Evolutionary conservation across 2,888 invertebrate genomes (phyloP), one percentile per base, ranked within the genome.

Genomic region (Coecobrya sp.): DNA sequence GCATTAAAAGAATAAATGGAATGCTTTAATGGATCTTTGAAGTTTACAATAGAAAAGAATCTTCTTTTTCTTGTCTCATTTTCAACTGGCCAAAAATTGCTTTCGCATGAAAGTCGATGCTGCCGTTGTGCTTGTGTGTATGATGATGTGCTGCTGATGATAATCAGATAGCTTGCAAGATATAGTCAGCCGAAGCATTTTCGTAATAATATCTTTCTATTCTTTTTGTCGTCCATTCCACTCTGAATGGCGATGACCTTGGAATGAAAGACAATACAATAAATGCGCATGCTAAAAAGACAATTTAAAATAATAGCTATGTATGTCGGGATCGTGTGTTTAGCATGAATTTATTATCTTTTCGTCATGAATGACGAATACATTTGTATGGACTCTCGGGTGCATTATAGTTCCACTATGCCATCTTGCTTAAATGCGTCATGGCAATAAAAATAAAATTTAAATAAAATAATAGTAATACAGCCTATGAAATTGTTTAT

Each of bases 1-100:
- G 90, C 90, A 90, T 90, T 90, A 90, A 90, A 89, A 85, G 45
- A 90, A 84, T 52, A 85, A 90, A 90, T 90, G 90, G 84, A 90
- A 90, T 90, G 90, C n/a, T 85, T 90, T 90, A 85, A 90, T 90
- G 85, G 85, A 62, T 76, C 81, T 84, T 65, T 65, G 36, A 59
- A 65, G 42, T 70, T 25, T 59, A 84, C 76, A 85, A 85, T 76
- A 76, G 76, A 42, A 73, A 52, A 52, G 36, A 42, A 42, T 42
- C n/a, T 8, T 68, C 62, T n/a, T 19, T 19, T 36, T 42, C 73
- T 73, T 16, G 49, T 76, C 76, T 36, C 13, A 11, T 76, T n/a
- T 11, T 79, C 81, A 88, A 62, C 59, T 68, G 87, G 68, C 36
- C 59, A 76, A 49, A 76, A 76, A 76, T 85, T 85, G 73, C 62